Percentiles rank a stretch among this genome's conserved stretches.
These are phyloP conservation scores for Chamaea fasciata DNA, from an alignment of 2,113 vertebrate species.

Conservation along the genomic window DNA sequence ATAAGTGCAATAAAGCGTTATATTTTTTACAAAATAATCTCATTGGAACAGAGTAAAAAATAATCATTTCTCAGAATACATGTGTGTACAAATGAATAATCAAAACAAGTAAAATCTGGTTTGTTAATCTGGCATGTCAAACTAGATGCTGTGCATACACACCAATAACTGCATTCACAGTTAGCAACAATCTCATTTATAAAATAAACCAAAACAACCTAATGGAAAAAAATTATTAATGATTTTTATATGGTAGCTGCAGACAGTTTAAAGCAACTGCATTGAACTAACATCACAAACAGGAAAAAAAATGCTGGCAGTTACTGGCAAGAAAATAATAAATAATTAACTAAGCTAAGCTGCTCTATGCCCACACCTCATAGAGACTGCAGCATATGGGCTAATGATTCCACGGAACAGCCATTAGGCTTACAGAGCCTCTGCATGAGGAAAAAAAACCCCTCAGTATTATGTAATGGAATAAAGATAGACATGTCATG, in stretches of 20 bases:
- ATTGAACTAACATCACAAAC: background rate
- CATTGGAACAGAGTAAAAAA: background rate
- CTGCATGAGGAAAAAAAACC: background rate
- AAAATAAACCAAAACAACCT: background rate
- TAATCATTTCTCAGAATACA: background rate
- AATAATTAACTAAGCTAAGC: background rate
- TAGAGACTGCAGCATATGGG: background rate
- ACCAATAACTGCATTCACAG: background rate
- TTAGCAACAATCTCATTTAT: background rate
- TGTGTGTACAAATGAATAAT: background rate
- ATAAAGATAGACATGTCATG: background rate
- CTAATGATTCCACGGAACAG: background rate
- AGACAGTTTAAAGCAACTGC: background rate
- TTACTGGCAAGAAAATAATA: slow-evolving; percentile 4
- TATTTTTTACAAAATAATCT: background rate
- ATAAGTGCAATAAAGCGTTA: background rate
- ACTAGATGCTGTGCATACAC: background rate
- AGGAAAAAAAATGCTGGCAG: background rate
- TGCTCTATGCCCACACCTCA: background rate
- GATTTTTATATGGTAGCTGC: background rate
- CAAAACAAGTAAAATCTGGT: background rate
- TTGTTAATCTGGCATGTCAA: background rate
- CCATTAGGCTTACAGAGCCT: background rate
- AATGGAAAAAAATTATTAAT: background rate
- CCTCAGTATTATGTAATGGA: background rate